A percentile compares a stretch with the other conserved stretches of the same genome.
Conservation (phyloP, 2,888 invertebrate genomes). For the Acutogordius australiensis region DNA sequence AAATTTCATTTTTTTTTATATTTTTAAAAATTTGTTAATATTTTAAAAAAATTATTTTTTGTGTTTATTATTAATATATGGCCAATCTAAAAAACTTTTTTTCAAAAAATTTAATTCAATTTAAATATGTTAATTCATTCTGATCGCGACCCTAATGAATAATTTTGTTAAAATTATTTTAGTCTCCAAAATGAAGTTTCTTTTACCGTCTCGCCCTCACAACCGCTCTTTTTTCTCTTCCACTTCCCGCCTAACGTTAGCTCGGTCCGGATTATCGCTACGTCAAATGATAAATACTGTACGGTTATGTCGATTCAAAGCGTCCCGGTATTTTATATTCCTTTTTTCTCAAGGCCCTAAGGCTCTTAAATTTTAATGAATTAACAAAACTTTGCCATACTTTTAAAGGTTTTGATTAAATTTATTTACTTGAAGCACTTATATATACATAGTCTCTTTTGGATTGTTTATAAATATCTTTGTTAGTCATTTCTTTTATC, state of each 20-base stretch:
- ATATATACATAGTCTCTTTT: background rate
- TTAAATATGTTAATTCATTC: no score
- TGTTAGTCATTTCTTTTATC: background rate
- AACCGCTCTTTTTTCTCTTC: background rate
- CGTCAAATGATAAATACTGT: background rate
- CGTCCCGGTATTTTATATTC: background rate
- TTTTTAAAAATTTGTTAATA: no score
- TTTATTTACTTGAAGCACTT: background rate
- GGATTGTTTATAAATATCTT: background rate
- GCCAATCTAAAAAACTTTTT: no score
- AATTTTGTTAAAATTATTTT: no score
- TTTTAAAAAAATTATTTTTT: no score
- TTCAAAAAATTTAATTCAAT: no score
- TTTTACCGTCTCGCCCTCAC: background rate
- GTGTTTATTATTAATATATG: no score
- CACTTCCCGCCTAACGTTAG: background rate
- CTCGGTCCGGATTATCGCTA: background rate
- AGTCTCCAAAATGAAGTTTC: background rate
- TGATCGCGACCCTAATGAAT: no score
- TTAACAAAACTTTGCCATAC: background rate
- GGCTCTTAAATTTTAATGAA: background rate
- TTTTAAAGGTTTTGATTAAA: background rate
- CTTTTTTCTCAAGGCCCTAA: background rate
- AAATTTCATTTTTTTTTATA: no score
- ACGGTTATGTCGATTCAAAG: background rate